Percentiles rank a stretch among this genome's conserved stretches.
phyloP scores from a whole-genome alignment of 2,888 invertebrate species.

The Diarsia brunnea region DNA sequence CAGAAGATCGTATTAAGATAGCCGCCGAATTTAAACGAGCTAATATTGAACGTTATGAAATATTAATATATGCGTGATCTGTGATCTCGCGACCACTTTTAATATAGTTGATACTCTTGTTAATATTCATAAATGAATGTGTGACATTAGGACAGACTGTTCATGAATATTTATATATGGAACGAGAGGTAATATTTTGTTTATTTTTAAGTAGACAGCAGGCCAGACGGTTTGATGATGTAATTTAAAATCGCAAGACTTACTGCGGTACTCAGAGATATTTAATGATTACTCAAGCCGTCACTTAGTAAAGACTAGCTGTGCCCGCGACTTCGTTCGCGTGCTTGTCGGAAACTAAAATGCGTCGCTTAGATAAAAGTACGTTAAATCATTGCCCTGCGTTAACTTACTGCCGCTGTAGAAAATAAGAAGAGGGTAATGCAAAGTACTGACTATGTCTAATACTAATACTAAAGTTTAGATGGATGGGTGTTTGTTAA shows the following conservation, averaged over 20 bases:
- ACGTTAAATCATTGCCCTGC: no score
- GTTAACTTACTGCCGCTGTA: no score
- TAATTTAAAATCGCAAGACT: constrained; percentile 9
- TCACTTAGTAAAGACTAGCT: no score
- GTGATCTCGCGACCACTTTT: constrained; percentile 21
- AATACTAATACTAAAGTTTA: no score
- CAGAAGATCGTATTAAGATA: constrained; percentile 79
- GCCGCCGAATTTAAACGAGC: constrained; percentile 68
- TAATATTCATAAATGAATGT: constrained; percentile 38
- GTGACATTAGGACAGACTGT: constrained; percentile 28
- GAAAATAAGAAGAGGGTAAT: no score
- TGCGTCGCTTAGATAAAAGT: no score
- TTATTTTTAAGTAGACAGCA: constrained; percentile 27
- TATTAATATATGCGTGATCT: constrained; percentile 24
- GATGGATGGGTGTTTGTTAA: no score
- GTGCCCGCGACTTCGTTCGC: no score
- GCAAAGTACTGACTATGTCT: no score
- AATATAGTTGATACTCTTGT: constrained; percentile 14
- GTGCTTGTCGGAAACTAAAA: no score
- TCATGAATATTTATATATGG: constrained; percentile 56
- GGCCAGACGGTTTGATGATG: constrained; percentile 35
- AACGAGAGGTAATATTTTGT: constrained; percentile 17
- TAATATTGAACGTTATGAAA: constrained; percentile 20
- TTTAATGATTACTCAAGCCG: no score
- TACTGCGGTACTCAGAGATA: no score